Conservation (phyloP, 2,797 vertebrate genomes). For the Myotis vivesi region DNA sequence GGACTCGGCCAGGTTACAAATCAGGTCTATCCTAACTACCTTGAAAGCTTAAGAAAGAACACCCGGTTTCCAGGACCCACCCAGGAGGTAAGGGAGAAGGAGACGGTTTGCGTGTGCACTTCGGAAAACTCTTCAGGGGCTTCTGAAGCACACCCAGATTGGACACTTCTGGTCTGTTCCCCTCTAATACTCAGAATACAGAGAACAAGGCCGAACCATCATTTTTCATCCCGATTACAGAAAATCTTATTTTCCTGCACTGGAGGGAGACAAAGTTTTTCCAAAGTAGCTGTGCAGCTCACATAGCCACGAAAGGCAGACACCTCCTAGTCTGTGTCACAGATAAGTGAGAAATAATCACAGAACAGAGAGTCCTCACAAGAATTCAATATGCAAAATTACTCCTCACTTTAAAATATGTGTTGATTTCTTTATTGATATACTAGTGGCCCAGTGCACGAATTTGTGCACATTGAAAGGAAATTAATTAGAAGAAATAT, state of each 20-base stretch:
- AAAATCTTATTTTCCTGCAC: conserved; percentile 63
- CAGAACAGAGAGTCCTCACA: not conserved
- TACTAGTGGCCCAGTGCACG: too few species aligned
- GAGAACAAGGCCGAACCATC: not conserved
- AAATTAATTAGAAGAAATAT: too few species aligned
- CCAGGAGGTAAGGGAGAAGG: too few species aligned
- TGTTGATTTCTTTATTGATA: not conserved
- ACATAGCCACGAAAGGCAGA: not conserved
- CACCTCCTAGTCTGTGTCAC: not conserved
- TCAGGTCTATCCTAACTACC: not conserved
- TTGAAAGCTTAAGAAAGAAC: not conserved
- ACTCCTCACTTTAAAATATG: not conserved
- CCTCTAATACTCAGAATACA: not conserved
- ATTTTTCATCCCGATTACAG: not conserved
- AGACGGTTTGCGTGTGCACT: fast-evolving
- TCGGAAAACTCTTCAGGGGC: not conserved
- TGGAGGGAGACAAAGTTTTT: conserved; percentile 71
- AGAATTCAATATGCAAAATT: not conserved
- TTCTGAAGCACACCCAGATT: not conserved
- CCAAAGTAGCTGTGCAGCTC: not conserved
- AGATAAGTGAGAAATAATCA: not conserved
- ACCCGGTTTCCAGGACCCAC: not conserved
- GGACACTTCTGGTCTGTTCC: not conserved
- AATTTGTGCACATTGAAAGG: too few species aligned
- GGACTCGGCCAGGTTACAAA: not conserved